Percentiles rank a stretch among this genome's conserved stretches.
These are phyloP conservation scores for Sebastes vulpes DNA, from an alignment of 2,797 vertebrate genomes.

Conservation along the genomic window DNA sequence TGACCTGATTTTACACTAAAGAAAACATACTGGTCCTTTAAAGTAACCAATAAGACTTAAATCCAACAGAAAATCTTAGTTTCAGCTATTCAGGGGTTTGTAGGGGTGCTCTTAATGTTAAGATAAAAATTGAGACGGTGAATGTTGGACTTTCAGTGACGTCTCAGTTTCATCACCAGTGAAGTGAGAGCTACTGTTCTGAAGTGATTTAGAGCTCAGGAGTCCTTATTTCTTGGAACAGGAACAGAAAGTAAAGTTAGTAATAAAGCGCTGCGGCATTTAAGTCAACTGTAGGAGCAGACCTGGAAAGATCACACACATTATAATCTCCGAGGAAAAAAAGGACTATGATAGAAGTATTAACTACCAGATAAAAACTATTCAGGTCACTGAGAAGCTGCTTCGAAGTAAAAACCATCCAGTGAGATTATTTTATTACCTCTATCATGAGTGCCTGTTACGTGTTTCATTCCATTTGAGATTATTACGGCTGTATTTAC, in stretches of 20 bases:
- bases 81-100: no score
- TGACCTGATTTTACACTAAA: no score
- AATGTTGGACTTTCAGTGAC: not conserved
- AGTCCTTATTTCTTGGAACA: not conserved
- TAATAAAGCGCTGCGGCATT: not conserved
- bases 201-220: not conserved
- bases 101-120: not conserved
- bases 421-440: constrained; percentile 20
- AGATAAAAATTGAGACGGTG: not conserved
- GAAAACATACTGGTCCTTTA: not conserved
- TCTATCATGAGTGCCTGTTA: not conserved
- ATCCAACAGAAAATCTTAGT: not conserved
- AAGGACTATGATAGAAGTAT: not conserved
- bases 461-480: constrained; percentile 7
- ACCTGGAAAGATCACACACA: not conserved
- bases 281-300: not conserved
- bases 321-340: not conserved
- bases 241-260: not conserved
- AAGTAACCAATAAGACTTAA: not conserved
- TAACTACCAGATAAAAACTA: constrained; percentile 1
- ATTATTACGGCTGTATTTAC: constrained; percentile 2
- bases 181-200: not conserved
- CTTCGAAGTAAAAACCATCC: not conserved
- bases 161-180: not conserved
- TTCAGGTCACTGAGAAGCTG: not conserved